Conservation (phyloP, 2,888 invertebrate species). For the Crepidodera aurea region DNA sequence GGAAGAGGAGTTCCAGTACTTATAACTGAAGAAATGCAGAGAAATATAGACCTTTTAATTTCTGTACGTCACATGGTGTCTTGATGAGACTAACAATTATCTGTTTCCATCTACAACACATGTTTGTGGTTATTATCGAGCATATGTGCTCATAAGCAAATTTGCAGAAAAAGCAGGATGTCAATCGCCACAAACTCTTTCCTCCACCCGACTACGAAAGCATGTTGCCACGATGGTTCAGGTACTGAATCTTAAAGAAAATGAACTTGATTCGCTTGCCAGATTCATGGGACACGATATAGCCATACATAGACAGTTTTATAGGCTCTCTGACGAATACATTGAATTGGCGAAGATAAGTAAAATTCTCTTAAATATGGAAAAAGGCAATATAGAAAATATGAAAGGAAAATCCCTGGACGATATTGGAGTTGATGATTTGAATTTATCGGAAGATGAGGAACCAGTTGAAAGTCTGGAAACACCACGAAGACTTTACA, state of each 20-base stretch:
- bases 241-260: conserved; percentile 9
- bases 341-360: conserved; percentile 11
- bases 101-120: conserved; percentile 10
- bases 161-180: conserved; percentile 6
- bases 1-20: conserved; percentile 23
- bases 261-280: background rate
- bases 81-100: conserved; percentile 3
- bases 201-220: conserved; percentile 9
- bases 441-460: conserved; percentile 1
- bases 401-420: conserved; percentile 16
- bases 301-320: conserved; percentile 4
- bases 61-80: background rate
- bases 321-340: conserved; percentile 13
- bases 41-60: background rate
- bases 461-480: background rate
- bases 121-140: background rate
- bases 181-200: conserved; percentile 3
- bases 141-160: conserved; percentile 3
- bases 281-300: conserved; percentile 12
- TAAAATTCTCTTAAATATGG: conserved; percentile 15
- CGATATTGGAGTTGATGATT: conserved; percentile 16
- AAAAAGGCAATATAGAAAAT: conserved; percentile 6
- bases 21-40: background rate
- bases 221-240: conserved; percentile 18
- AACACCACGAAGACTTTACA: background rate